These are phyloP conservation scores for Dicyrtomina minuta DNA, from an alignment of 2,888 invertebrate genomes.

Conservation along the genomic window DNA sequence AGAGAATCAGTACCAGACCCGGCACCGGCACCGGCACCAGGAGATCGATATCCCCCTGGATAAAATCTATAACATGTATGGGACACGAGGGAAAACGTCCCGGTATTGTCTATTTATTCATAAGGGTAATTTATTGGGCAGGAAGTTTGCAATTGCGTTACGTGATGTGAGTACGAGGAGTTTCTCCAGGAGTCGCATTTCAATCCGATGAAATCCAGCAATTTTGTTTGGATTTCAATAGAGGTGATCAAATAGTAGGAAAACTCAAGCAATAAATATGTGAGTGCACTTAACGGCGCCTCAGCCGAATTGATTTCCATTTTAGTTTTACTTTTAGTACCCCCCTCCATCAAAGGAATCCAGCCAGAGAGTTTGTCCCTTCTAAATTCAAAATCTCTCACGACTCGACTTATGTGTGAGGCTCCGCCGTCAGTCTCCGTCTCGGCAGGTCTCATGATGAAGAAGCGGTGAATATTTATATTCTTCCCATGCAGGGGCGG, in stretches of 20 bases:
- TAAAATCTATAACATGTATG: neutral
- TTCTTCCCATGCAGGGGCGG: too few relatives aligned
- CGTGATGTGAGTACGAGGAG: neutral
- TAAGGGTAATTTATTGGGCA: neutral
- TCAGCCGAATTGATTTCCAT: neutral
- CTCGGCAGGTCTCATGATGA: too few relatives aligned
- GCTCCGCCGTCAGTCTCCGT: too few relatives aligned
- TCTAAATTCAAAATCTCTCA: too few relatives aligned
- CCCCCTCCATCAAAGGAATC: too few relatives aligned
- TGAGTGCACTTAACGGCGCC: neutral
- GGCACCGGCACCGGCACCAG: too few relatives aligned
- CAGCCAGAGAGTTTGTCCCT: too few relatives aligned
- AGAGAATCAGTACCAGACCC: too few relatives aligned
- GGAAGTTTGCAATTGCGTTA: constrained; percentile 5
- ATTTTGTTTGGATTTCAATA: too few relatives aligned
- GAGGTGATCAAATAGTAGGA: too few relatives aligned
- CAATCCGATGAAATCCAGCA: neutral
- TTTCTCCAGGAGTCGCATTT: constrained; percentile 12
- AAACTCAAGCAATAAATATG: neutral
- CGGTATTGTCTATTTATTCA: neutral
- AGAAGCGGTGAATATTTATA: too few relatives aligned
- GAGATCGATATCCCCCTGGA: constrained; percentile 2
- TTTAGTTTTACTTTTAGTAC: neutral
- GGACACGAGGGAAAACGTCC: neutral
- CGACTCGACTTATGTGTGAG: too few relatives aligned